Conservation (phyloP, 2,113 vertebrate genomes). For the Argyrosomus japonicus region DNA sequence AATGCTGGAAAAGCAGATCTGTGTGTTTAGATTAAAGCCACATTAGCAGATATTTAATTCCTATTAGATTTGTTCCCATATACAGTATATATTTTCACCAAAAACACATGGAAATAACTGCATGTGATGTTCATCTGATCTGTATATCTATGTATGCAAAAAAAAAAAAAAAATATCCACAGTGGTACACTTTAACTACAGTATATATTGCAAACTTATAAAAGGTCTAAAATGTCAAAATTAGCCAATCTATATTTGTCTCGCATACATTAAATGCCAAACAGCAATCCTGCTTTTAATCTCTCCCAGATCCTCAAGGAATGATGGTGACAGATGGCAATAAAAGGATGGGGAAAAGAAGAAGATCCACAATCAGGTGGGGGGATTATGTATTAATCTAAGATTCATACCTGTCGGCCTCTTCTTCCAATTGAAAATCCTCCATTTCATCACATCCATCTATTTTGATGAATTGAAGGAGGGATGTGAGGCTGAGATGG, state of each 20-base stretch:
- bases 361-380: constrained; percentile 1
- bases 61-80: neutral
- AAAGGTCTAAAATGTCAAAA: neutral
- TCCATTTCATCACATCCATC: neutral
- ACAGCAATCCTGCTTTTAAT: neutral
- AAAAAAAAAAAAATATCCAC: too few relatives aligned
- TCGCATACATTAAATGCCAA: neutral
- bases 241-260: neutral
- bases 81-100: neutral
- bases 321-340: constrained; percentile 55
- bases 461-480: neutral
- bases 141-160: neutral
- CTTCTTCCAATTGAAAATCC: neutral
- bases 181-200: neutral
- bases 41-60: neutral
- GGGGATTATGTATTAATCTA: constrained; percentile 33
- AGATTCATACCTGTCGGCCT: neutral
- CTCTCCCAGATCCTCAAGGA: neutral
- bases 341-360: constrained; percentile 10
- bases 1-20: neutral
- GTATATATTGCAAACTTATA: neutral
- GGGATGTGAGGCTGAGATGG: neutral
- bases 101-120: neutral
- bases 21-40: neutral
- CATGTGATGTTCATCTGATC: neutral